Evolutionary conservation across 2,113 vertebrate genomes (phyloP).

Genomic region (Coregonus clupeaformis): DNA sequence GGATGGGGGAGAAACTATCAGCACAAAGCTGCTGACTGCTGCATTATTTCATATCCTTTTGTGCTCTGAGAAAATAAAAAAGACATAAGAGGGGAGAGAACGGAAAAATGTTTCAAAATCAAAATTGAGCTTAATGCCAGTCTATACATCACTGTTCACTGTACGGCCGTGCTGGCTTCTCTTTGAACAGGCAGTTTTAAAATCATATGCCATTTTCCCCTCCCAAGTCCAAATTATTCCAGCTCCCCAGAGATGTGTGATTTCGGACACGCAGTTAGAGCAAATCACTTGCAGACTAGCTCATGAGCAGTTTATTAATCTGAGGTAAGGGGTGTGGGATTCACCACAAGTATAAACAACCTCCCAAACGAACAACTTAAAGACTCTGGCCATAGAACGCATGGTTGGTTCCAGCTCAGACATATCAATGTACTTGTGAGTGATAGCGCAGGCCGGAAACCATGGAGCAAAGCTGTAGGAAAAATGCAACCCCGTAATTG

Average conservation of each 20-base stretch:
- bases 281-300: constrained; percentile 77
- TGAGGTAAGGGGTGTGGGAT: constrained; percentile 60
- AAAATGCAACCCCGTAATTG: constrained; percentile 86
- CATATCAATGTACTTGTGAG: constrained; percentile 38
- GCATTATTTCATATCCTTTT: constrained; percentile 67
- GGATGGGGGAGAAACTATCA: constrained; percentile 54
- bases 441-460: constrained; percentile 47
- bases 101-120: no score
- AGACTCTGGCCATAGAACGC: constrained; percentile 39
- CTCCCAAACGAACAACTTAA: constrained; percentile 53
- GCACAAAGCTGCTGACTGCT: constrained; percentile 52
- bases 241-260: constrained; percentile 65
- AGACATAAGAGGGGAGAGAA: constrained; percentile 47
- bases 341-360: constrained; percentile 64
- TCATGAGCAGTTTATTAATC: constrained; percentile 68
- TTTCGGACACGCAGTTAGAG: constrained; percentile 66
- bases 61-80: constrained; percentile 51
- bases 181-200: constrained; percentile 66
- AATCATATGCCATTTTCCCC: constrained; percentile 68
- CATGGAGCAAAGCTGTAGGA: constrained; percentile 64
- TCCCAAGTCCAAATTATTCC: constrained; percentile 68
- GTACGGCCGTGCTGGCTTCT: constrained; percentile 59
- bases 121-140: constrained; percentile 61
- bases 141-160: constrained; percentile 74
- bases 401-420: constrained; percentile 51